A percentile compares a stretch with the other conserved stretches of the same genome.
Evolutionary conservation across 2,797 vertebrate species (phyloP).

Genomic region (Micromesistius poutassou): DNA sequence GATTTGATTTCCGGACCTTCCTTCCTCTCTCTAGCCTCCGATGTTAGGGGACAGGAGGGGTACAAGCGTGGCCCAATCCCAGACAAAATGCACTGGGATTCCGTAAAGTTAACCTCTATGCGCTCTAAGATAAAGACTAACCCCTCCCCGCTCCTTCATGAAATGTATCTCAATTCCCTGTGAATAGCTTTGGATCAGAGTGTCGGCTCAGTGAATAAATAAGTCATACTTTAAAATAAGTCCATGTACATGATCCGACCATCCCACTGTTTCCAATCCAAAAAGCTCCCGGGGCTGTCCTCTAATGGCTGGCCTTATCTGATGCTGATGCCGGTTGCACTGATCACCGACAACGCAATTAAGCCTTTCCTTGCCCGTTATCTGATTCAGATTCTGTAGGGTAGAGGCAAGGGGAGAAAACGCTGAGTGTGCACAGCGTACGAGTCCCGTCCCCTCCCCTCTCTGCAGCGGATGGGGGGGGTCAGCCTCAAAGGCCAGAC

Average conservation of each 20-base stretch:
- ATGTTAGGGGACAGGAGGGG: background rate
- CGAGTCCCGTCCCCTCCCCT: background rate
- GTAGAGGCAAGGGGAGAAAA: background rate
- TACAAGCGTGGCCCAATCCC: no score
- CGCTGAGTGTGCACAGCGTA: background rate
- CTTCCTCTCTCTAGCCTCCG: background rate
- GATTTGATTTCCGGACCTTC: background rate
- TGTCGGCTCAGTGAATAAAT: no score
- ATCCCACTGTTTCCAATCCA: background rate
- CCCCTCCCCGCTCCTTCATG: no score
- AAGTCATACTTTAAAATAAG: background rate
- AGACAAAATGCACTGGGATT: background rate
- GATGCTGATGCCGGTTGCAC: background rate
- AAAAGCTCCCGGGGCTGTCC: background rate
- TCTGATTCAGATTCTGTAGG: slow-evolving; percentile 3
- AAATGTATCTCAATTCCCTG: background rate
- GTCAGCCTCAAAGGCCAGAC: slow-evolving; percentile 1
- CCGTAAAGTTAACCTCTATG: background rate
- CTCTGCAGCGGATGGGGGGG: slow-evolving; percentile 4
- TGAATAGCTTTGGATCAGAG: background rate
- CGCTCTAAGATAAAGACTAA: background rate
- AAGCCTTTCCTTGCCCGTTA: background rate
- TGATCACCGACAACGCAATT: background rate
- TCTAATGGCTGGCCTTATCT: background rate
- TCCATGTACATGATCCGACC: background rate